phyloP scores from a whole-genome alignment of 2,113 vertebrate species.

The Myrmecophaga tridactyla region DNA sequence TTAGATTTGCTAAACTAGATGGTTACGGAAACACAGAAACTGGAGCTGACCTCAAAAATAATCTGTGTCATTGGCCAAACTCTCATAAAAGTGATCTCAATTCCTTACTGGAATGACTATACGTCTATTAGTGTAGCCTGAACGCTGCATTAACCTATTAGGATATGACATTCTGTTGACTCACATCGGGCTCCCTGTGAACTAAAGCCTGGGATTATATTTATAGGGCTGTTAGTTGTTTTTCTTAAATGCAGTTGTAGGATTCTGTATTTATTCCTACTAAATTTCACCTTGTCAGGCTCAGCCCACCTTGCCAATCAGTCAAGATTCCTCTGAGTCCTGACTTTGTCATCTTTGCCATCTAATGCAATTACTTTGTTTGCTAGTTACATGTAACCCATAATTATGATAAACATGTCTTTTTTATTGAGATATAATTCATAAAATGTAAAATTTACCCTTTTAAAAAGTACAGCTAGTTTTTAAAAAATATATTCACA shows the following conservation, averaged over 20 bases:
- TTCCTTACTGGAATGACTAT: background rate
- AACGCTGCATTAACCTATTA: constrained; percentile 54
- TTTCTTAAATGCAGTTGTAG: constrained; percentile 41
- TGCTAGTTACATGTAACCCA: background rate
- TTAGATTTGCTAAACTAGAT: background rate
- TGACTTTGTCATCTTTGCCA: constrained; percentile 3
- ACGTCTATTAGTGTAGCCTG: constrained; percentile 30
- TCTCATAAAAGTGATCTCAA: background rate
- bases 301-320: constrained; percentile 27
- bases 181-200: constrained; percentile 36
- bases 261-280: constrained; percentile 38
- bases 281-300: constrained; percentile 51
- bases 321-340: background rate
- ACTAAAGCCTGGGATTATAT: constrained; percentile 65
- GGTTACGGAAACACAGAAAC: background rate
- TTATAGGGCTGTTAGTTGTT: constrained; percentile 55
- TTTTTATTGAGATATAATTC: constrained; percentile 37
- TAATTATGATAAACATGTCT: background rate
- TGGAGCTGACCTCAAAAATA: constrained; percentile 29
- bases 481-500: background rate
- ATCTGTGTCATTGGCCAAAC: background rate
- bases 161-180: constrained; percentile 37
- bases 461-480: background rate
- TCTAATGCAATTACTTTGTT: constrained; percentile 29
- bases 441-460: background rate